These are phyloP conservation scores for Sceliomorpha sp. DNA, from an alignment of 2,888 invertebrate species.

Conservation along the genomic window DNA sequence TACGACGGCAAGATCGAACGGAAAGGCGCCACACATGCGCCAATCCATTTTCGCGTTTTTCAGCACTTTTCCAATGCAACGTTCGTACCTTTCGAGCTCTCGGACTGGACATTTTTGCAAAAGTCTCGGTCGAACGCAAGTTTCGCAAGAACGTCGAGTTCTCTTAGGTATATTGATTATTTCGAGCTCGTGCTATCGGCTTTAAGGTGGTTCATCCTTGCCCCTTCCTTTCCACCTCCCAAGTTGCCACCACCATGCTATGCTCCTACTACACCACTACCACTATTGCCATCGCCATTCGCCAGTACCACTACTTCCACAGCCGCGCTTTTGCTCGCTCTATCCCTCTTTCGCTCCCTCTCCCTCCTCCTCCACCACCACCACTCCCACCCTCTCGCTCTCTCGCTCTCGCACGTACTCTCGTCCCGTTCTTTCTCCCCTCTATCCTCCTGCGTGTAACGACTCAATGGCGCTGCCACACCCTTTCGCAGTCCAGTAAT, in stretches of 20 bases:
- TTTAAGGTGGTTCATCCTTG: conserved; percentile 79
- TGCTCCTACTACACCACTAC: conserved; percentile 62
- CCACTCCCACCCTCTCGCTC: no score
- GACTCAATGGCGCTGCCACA: conserved; percentile 79
- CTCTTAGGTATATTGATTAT: conserved; percentile 74
- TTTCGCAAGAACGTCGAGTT: conserved; percentile 7
- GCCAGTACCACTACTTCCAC: conserved; percentile 19
- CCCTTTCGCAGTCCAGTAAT: conserved; percentile 79
- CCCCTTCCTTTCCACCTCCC: conserved; percentile 53
- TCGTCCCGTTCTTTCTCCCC: conserved; percentile 47
- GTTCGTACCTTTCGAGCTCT: conserved; percentile 2
- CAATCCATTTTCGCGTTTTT: background rate
- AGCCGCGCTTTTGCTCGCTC: conserved; percentile 43
- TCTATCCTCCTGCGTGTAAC: conserved; percentile 77
- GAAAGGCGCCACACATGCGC: conserved; percentile 2
- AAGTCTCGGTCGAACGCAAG: conserved; percentile 22
- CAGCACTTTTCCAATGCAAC: no score
- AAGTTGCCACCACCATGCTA: conserved; percentile 57
- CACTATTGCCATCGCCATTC: conserved; percentile 55
- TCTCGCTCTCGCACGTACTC: conserved; percentile 44
- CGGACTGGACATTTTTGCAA: conserved; percentile 12
- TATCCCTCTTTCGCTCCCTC: conserved; percentile 41
- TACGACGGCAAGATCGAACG: background rate
- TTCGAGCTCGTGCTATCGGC: conserved; percentile 75
- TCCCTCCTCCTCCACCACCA: conserved; percentile 38